Base-by-base conservation (phyloP, 2,888 invertebrate species). In the Herminia tarsipennalis region DNA sequence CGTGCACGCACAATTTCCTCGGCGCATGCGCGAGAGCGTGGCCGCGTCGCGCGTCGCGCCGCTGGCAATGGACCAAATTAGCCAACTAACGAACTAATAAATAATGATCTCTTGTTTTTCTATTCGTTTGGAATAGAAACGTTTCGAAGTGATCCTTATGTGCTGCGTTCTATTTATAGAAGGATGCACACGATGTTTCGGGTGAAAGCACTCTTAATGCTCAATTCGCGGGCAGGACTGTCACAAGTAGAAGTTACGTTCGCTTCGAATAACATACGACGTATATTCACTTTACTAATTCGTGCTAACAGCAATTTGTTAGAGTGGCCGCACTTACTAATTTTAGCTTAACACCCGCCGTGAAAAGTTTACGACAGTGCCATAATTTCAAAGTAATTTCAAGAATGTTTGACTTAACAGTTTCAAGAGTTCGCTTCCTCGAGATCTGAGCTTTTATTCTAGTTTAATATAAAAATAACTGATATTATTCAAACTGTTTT, bases 31-130 rank as follows among this genome's bases (percentile, higher is more conserved):
- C 83, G 89, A 89, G 89, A 90, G 88, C 88, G 88, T 87, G 52
- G 92, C 92, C 76, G 75, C 74, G 81, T 27, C 25, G 39, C 18
- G 39, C 36, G 36, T 33, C 44, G 27, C 38, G 22, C 71, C 74
- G 81, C 83, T 85, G 88, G 85, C 89, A 81, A 68, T 82, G 80
- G 88, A 90, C 91, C 89, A 89, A 91, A 91, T 91, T 91, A 91
- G 84, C 88, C 83, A 86, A 85, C 88, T 88, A 87, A 88, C 89
- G 82, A 86, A 89, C 87, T 91, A 89, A 91, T 91, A 91, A 91
- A 91, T 91, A 86, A 91, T 89, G 82, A 85, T 89, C 89, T 90
- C 87, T 91, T 91, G 88, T 91, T 91, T 90, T 91, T 91, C 90
- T 88, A 88, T 88, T 85, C 83, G 70, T 76, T 78, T 77, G 81